Base-by-base conservation (phyloP, 2,113 vertebrate species). In the Antigone vipio region DNA sequence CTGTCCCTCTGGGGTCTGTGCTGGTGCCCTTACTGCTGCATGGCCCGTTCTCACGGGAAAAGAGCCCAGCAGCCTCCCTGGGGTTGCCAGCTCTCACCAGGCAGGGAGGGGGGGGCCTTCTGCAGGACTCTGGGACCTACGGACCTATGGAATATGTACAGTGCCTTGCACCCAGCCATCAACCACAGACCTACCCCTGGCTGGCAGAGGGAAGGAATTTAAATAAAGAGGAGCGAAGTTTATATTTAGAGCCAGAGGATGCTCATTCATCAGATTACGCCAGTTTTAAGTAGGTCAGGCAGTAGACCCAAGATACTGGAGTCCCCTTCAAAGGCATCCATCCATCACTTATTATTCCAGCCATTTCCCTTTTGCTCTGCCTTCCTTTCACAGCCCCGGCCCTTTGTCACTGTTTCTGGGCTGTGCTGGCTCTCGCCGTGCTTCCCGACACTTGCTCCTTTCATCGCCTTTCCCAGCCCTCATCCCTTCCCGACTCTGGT, bases 211-310 rank as follows among this genome's bases (percentile, higher is more conserved):
- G 55, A 67, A 72, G 68, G 64, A 10, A 67, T 78, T 75, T 24
- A 24, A 80, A 89, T 9, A 10, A 2, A 75, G 62, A 94, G 40
- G 62, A 96, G 80, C 1, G 1, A 83, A 85, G 89, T 92, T 97
- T 95, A 6, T 93, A 89, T 94, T 96, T 93, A 78, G 94, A 93
- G 81, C 74, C 1, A 3, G 87, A 95, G 92, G 92, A 68, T 58
- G 81, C 85, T 97, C 95, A 95, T 93, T 59, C 87, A 94, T 96
- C 94, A 94, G 92, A 93, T 95, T 91, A 93, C 5, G 5, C 32
- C 22, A 5, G 92, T 72, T 87, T 97, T 96, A 97, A 97, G 93
- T 96, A 97, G 97, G 97, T 98, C 97, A 97, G 83, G 95, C 78
- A 1, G 93, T 88, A 95, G 92, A 97, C 95, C 95, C 80, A 22